A percentile compares a stretch with the other conserved stretches of the same genome.
These are phyloP conservation scores for Vesta saturnalis DNA, from an alignment of 2,888 invertebrate species.

Conservation along the genomic window DNA sequence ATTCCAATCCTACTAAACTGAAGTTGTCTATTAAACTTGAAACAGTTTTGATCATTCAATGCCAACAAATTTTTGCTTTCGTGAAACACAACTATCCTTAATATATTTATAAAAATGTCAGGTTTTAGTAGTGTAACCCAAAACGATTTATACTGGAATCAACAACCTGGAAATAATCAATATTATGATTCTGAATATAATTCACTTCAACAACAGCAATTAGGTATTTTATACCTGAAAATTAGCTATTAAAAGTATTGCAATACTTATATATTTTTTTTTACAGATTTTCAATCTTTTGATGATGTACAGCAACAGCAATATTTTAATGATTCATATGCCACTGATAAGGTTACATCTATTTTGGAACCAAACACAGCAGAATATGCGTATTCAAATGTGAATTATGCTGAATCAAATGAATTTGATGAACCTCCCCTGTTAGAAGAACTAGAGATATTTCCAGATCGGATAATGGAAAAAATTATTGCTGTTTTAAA, in stretches of 20 bases:
- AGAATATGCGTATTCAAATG: neutral
- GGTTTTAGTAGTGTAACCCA: conserved; percentile 38
- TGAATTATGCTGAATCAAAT: conserved; percentile 25
- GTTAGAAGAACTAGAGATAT: conserved; percentile 91
- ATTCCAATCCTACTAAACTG: neutral
- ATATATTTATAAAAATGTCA: conserved; percentile 29
- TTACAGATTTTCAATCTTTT: conserved; percentile 69
- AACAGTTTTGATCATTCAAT: neutral
- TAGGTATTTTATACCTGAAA: too few species aligned
- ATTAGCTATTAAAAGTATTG: too few species aligned
- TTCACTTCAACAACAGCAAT: conserved; percentile 58
- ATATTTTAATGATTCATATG: conserved; percentile 46
- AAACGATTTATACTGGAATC: conserved; percentile 39
- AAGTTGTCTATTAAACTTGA: too few species aligned
- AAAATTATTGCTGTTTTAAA: conserved; percentile 91
- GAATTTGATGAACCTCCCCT: conserved; percentile 79
- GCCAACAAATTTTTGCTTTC: too few species aligned
- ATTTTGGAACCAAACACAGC: conserved; percentile 6
- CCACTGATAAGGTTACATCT: conserved; percentile 46
- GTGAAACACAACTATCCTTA: neutral
- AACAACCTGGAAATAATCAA: conserved; percentile 20
- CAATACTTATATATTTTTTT: conserved; percentile 18
- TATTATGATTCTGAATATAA: conserved; percentile 53
- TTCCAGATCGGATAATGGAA: conserved; percentile 86
- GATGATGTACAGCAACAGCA: conserved; percentile 61